Evolutionary conservation across 2,888 invertebrate genomes (phyloP), one percentile per base, ranked within the genome.

Genomic region (Drosophila nr. perissopoda): DNA sequence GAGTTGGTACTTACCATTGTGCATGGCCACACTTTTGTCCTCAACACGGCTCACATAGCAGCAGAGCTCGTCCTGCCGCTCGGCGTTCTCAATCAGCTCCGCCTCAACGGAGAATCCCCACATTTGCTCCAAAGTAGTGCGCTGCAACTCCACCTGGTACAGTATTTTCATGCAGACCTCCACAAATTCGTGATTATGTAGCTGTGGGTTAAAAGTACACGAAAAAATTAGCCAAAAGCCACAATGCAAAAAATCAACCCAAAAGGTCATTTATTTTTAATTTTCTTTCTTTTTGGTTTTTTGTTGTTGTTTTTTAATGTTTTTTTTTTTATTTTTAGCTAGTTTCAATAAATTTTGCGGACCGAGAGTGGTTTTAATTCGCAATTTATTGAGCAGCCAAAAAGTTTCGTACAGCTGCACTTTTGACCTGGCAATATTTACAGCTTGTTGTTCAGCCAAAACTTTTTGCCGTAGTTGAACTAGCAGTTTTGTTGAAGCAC

Each of bases 21-120:
- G 97, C 96, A 98, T 97, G 64, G 98, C 99, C 67, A 98, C 97
- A 92, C 98, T 98, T 93, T 98, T 97, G 93, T 98, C 98, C 93
- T 98, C 98, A 66, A 99, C 98, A 74, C 99, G 95, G 94, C 98
- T 98, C 89, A 99, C 98, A 94, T 98, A 99, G 93, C 99, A 98
- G 94, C 98, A 98, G 54, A 99, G 95, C 93, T 99, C 99, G 93
- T 99, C 99, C 93, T 99, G 98, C 62, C 98, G 94, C 93, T 99
- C 99, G 13, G 98, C 96, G 93, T 99, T 99, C 93, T 99, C 98
- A 77, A 98, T 98, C 70, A 99, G 95, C 94, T 99, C 99, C 4
- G 99, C 99, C 93, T 99, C 99, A 60, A 99, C 98, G 79, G 98
- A 98, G 94, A 99, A 98, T 85, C 99, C 99, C 97, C 99, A 99